phyloP scores from a whole-genome alignment of 2,113 vertebrate species.

The Pelodiscus sinensis region DNA sequence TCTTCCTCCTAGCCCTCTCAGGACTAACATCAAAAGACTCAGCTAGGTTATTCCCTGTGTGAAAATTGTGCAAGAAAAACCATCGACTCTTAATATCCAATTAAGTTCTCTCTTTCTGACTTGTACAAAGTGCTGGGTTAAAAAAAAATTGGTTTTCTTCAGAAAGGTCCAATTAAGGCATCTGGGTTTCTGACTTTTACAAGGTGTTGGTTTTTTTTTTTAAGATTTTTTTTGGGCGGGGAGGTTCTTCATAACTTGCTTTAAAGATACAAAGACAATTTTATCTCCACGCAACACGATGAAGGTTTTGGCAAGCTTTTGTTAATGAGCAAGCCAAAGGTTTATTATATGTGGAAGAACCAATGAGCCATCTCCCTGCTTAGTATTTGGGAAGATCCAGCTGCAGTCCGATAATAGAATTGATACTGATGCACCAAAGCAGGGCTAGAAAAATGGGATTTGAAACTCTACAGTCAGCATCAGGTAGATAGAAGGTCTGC shows the following conservation, averaged over 20 bases:
- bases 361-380: neutral
- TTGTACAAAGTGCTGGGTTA: neutral
- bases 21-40: neutral
- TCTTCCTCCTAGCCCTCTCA: neutral
- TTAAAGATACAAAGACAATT: neutral
- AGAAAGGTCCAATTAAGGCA: too few relatives aligned
- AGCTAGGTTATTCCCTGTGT: accelerated
- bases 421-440: neutral
- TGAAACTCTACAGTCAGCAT: neutral
- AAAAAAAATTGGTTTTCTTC: too few relatives aligned
- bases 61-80: neutral
- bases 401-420: neutral
- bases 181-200: too few relatives aligned
- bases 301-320: neutral
- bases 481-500: neutral
- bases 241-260: neutral
- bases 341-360: neutral
- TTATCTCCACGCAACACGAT: neutral
- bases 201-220: too few relatives aligned
- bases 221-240: too few relatives aligned
- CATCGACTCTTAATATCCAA: neutral
- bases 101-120: neutral
- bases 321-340: neutral
- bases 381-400: neutral
- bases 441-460: neutral